Conservation (phyloP, 2,888 invertebrate species). For the Noctua fimbriata region DNA sequence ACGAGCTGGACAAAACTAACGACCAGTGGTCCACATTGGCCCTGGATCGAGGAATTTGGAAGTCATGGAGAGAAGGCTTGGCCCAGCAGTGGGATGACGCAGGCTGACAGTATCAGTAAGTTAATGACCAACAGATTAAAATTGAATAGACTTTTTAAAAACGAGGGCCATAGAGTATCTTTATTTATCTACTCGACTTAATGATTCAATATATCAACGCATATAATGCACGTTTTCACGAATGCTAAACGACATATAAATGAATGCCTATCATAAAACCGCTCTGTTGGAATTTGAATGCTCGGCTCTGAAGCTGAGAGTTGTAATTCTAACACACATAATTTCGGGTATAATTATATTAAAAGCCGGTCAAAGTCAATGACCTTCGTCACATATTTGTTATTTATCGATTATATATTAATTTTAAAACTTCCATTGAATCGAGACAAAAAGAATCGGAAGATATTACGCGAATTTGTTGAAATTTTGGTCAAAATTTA, state of each 20-base stretch:
- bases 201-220: slow-evolving; percentile 2
- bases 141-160: background rate
- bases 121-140: background rate
- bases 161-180: background rate
- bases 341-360: background rate
- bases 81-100: no score
- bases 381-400: slow-evolving; percentile 21
- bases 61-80: no score
- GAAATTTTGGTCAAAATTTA: background rate
- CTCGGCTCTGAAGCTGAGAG: background rate
- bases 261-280: background rate
- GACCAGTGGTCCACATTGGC: no score
- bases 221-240: background rate
- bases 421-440: slow-evolving; percentile 25
- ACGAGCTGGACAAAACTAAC: no score
- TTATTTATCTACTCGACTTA: background rate
- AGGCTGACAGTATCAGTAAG: no score
- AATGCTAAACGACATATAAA: background rate
- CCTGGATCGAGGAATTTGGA: no score
- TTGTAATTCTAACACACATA: background rate
- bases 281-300: background rate
- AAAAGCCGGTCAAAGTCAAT: slow-evolving; percentile 1
- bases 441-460: background rate
- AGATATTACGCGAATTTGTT: background rate
- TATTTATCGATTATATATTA: slow-evolving; percentile 3